Conservation (phyloP, 2,797 vertebrate genomes). For the Carapus acus region DNA sequence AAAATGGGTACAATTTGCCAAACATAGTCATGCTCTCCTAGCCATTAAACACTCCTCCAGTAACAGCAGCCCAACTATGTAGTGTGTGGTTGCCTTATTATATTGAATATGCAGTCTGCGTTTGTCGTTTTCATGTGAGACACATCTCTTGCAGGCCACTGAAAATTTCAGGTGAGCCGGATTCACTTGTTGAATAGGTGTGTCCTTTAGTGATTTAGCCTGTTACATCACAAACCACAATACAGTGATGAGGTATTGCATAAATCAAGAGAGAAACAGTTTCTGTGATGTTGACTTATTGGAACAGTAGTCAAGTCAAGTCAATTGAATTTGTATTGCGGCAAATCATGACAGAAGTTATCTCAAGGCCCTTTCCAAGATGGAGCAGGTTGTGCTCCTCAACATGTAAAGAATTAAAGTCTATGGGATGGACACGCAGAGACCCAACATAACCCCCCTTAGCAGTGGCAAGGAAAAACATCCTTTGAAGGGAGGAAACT, state of each 20-base stretch:
- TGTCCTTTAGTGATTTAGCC: conserved; percentile 12
- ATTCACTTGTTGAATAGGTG: conserved; percentile 29
- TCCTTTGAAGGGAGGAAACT: too few relatives aligned
- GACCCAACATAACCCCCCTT: too few relatives aligned
- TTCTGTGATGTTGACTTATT: not conserved
- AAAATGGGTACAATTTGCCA: conserved; percentile 58
- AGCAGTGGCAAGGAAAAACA: too few relatives aligned
- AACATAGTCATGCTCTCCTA: conserved; percentile 50
- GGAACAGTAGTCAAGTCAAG: conserved; percentile 40
- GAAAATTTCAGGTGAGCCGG: conserved; percentile 64
- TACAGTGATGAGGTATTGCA: conserved; percentile 30
- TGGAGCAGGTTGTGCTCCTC: too few relatives aligned
- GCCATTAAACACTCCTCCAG: conserved; percentile 61
- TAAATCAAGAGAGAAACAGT: conserved; percentile 10
- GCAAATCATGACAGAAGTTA: too few relatives aligned
- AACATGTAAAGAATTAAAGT: too few relatives aligned
- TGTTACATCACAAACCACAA: conserved; percentile 19
- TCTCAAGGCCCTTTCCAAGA: too few relatives aligned
- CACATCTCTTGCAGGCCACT: too few relatives aligned
- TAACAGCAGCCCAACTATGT: conserved; percentile 55
- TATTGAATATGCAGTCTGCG: conserved; percentile 55
- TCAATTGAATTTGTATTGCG: conserved; percentile 43
- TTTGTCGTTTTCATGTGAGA: too few relatives aligned
- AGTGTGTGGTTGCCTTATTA: conserved; percentile 59
- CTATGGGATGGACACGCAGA: too few relatives aligned